Percentiles rank a stretch among this genome's conserved stretches.
Conservation (phyloP, 2,797 vertebrate genomes). For the Smutsia temminckii region DNA sequence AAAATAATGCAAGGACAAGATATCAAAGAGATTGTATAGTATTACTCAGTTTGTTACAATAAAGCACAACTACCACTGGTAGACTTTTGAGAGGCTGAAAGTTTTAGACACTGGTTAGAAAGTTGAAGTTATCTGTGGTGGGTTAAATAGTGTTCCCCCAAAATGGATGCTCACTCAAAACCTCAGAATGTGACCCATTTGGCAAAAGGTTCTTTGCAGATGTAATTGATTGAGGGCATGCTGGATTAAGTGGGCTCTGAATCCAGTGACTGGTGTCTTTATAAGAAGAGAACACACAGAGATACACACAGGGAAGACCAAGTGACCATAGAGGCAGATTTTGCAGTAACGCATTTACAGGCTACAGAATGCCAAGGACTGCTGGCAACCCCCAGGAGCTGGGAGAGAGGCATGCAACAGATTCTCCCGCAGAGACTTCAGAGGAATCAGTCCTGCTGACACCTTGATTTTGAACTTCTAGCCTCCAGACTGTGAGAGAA, state of each 20-base stretch:
- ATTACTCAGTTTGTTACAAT: neutral
- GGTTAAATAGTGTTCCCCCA: neutral
- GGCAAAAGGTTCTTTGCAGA: neutral
- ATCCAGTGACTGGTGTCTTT: neutral
- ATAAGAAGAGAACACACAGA: neutral
- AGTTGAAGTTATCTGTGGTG: neutral
- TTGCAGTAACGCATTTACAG: neutral
- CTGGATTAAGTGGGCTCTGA: neutral
- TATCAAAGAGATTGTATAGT: neutral
- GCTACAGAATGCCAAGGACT: neutral
- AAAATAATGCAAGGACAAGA: neutral
- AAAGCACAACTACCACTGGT: neutral
- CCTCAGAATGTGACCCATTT: neutral
- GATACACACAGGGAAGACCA: neutral
- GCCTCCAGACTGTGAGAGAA: neutral
- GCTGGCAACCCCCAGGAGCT: neutral
- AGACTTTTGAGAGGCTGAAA: constrained; percentile 20
- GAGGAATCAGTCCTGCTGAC: neutral
- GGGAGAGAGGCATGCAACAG: neutral
- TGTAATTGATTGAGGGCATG: neutral
- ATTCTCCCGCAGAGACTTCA: neutral
- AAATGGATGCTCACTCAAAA: neutral
- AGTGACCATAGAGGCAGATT: neutral
- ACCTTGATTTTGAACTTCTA: neutral
- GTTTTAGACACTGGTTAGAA: neutral